Evolutionary conservation across 2,113 vertebrate genomes (phyloP), one percentile per base, ranked within the genome.

Genomic region (Mus pahari): DNA sequence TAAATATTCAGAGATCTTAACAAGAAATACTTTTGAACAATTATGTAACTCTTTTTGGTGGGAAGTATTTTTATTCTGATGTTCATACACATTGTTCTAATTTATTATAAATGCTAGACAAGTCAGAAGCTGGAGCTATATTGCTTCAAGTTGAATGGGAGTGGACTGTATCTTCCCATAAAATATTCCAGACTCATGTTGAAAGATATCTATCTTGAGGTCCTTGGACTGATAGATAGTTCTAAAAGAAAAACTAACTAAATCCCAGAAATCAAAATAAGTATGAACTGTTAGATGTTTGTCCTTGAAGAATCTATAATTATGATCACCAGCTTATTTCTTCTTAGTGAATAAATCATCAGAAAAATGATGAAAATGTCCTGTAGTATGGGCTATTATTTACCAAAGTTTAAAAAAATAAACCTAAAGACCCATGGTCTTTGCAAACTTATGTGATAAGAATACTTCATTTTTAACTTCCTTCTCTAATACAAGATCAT

Each of bases 341-440:
- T 92, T 66, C 7, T 70, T 95, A 94, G 42, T 82, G 83, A 58
- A 12, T 7, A 26, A 95, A 78, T 77, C 55, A 91, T 92, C 89
- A 96, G 48, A 55, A 83, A 96, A 89, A 26, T 16, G 66, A 36
- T 55, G 60, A 33, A 81, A 97, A 58, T 73, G 95, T 97, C 92
- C 90, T 86, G 11, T 94, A 75, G 6, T 55, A 45, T 79, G 53
- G 17, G 48, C 0, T 0, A 50, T 60, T 97, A 96, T 93, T 95
- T 94, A 91, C 0, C 79, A 73, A 88, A 53, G 42, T 94, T 98
- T 22, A 5, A 19, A 98, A 98, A 98, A 98, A 97, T 95, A 97
- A 96, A 95, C 12, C 9, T 93, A 97, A 97, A 96, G 31, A 97
- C 50, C 68, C 45, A 71, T 39, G 86, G 75, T 78, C 6, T n/a